Evolutionary conservation across 2,113 vertebrate genomes (phyloP), one percentile per base, ranked within the genome.

Genomic region (Daphoenositta chrysoptera): DNA sequence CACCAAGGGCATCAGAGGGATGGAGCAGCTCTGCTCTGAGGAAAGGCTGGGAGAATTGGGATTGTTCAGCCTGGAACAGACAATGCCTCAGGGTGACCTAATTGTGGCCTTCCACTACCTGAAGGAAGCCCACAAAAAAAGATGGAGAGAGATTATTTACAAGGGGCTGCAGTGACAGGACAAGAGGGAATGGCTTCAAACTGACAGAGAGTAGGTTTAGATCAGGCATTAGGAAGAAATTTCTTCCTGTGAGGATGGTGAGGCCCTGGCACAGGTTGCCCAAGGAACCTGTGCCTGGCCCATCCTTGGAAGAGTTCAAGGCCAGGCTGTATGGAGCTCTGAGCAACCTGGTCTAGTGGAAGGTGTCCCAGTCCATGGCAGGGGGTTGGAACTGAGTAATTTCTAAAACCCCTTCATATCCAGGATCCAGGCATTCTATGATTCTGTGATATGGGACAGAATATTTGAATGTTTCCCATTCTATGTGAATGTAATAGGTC

Each of bases 51-150:
- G 23, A 58, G 19, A 66, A 3, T 0, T 89, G 33, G 37, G 15
- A 10, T n/a, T 30, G 28, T 11, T 58, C 27, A 28, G 33, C 1
- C 27, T 45, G 15, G 60, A 28, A 2, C 0, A 81, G 33, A n/a
- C 16, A 7, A 45, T 23, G 13, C 6, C 51, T 0, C 4, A 2
- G 7, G 23, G 2, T 51, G 15, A 58, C 0, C 4, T 3, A 2
- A 26, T 12, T n/a, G 9, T 10, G 6, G 0, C 19, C 8, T 50
- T 66, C 0, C 23, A 30, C 13, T 3, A 0, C 3, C 33, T 45
- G 44, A 66, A 51, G 19, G 6, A 7, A 33, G 2, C 3, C 11
- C 1, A 28, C 14, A 72, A 10, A 2, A 37, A 37, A 58, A 58
- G 18, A 20, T 37, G 15, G 37, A 58, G 15, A 57, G 33, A 19